Percentiles rank a stretch among this genome's conserved stretches.
phyloP scores from a whole-genome alignment of 2,113 vertebrate genomes.

The Charadrius vociferus region DNA sequence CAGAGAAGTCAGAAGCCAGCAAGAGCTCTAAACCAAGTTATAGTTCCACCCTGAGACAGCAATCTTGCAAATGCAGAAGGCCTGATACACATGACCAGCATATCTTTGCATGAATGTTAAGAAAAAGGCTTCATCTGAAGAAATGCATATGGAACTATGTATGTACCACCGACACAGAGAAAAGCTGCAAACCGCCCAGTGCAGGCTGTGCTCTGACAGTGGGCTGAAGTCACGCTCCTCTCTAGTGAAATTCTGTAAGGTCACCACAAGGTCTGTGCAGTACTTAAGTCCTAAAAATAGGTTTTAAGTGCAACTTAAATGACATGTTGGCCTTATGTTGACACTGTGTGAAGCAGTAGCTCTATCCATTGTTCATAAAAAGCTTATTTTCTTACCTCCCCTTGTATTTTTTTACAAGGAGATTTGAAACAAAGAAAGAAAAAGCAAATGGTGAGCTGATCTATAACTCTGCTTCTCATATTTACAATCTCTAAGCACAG shows the following conservation, averaged over 20 bases:
- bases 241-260: background rate
- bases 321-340: background rate
- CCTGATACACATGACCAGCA: background rate
- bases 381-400: background rate
- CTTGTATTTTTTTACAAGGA: slow-evolving; percentile 22
- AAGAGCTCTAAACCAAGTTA: background rate
- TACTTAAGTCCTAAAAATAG: background rate
- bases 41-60: background rate
- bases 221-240: background rate
- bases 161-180: background rate
- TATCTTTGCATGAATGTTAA: background rate
- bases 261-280: background rate
- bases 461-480: slow-evolving; percentile 47
- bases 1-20: background rate
- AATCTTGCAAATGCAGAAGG: background rate
- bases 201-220: background rate
- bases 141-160: background rate
- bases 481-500: slow-evolving; percentile 57
- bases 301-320: background rate
- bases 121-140: background rate
- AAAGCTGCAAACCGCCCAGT: background rate
- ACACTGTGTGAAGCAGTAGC: background rate
- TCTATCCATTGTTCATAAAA: background rate
- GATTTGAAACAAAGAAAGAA: slow-evolving; percentile 44
- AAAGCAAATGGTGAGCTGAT: slow-evolving; percentile 38